A percentile compares a stretch with the other conserved stretches of the same genome.
Conservation (phyloP, 2,797 vertebrate species). For the Dicrostonyx torquatus region DNA sequence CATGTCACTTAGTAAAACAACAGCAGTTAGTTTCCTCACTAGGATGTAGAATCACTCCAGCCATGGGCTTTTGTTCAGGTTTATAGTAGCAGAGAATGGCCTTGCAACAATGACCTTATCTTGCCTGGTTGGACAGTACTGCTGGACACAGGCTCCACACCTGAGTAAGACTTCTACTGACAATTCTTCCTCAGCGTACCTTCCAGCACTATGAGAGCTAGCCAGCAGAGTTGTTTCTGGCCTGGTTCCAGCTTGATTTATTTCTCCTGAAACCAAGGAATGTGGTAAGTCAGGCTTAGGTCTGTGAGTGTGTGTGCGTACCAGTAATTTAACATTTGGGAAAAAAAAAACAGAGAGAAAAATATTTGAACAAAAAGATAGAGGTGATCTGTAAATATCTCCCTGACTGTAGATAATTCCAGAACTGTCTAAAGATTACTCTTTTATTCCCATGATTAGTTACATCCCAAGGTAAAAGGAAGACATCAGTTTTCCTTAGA, state of each 20-base stretch:
- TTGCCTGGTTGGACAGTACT: background rate
- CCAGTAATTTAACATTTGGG: background rate
- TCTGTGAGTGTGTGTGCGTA: background rate
- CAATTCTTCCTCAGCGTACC: background rate
- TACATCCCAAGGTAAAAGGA: background rate
- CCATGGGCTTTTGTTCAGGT: background rate
- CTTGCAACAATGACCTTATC: background rate
- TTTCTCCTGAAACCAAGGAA: background rate
- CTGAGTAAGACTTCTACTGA: background rate
- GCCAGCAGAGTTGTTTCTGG: background rate
- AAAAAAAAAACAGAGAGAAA: background rate
- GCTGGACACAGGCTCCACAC: background rate
- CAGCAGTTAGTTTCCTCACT: background rate
- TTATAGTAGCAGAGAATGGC: background rate
- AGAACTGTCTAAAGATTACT: background rate
- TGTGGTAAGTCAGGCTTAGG: background rate
- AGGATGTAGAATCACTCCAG: background rate
- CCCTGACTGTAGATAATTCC: background rate
- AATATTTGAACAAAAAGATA: background rate
- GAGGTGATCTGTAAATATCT: background rate
- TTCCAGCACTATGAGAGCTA: background rate
- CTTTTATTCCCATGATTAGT: background rate
- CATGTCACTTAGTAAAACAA: background rate
- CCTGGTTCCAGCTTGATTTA: background rate
- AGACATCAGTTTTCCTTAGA: background rate